These are phyloP conservation scores for Sminthurinus aureus DNA, from an alignment of 2,888 invertebrate genomes.

Conservation along the genomic window DNA sequence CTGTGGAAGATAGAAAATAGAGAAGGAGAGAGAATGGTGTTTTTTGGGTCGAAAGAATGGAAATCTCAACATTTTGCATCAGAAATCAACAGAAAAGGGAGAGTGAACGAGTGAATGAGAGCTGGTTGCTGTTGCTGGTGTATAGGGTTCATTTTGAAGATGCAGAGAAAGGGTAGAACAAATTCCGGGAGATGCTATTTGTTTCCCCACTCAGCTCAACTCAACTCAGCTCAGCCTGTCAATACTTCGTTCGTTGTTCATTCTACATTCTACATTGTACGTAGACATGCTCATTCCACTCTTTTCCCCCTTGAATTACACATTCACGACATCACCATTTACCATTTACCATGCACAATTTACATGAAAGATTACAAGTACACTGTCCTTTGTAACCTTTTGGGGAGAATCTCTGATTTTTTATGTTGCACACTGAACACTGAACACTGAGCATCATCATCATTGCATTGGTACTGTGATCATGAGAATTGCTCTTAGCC, in stretches of 20 bases:
- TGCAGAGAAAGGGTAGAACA: conserved; percentile 2
- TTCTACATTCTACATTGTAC: background rate
- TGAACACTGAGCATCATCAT: background rate
- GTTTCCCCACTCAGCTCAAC: background rate
- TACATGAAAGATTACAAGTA: conserved; percentile 13
- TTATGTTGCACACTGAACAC: background rate
- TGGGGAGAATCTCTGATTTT: background rate
- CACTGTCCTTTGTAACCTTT: conserved; percentile 16
- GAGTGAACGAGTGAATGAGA: background rate
- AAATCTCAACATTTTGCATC: conserved; percentile 3
- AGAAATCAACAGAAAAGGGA: background rate
- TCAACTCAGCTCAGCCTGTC: background rate
- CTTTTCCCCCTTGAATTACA: background rate
- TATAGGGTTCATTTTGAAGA: background rate
- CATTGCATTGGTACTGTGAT: too few relatives aligned
- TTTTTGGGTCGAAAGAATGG: background rate
- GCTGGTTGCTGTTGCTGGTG: background rate
- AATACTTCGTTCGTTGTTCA: background rate
- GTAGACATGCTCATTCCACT: background rate
- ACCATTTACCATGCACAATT: too few relatives aligned
- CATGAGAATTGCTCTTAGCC: background rate
- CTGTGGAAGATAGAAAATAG: background rate
- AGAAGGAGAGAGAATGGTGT: too few relatives aligned
- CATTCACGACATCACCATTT: background rate
- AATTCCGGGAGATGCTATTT: background rate